Base-by-base conservation (phyloP, 1,140 invertebrate genomes). In the Hyles euphorbiae region DNA sequence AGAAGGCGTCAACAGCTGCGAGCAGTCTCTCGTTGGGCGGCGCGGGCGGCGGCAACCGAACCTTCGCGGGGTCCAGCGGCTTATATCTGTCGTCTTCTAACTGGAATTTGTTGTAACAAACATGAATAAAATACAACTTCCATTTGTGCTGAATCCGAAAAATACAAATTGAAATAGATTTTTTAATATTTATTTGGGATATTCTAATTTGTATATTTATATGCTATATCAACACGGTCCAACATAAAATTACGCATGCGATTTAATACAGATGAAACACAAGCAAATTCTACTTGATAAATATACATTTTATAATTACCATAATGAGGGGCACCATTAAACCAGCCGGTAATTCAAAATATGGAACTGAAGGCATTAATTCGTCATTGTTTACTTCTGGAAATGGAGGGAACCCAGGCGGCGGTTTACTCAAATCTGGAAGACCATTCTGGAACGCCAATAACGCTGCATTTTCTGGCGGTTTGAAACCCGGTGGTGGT, bases 271-370 rank as follows among this genome's bases (percentile, higher is more conserved):
- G 22, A 22, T 22, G 22, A 22, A 22, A 22, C 22, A 64, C 6
- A 45, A 45, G 45, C 56, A 22, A 32, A 49, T 43, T 47, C n/a
- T 9, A 3, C 44, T n/a, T 9, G n/a, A 45, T 45, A 9, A 45
- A 45, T 3, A 45, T 9, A n/a, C 11, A 36, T 49, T 4, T 46
- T 45, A 10, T 57, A 71, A 81, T 85, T 87, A 95, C 94, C 91
- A 96, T 97, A 57, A 99, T 96, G 6, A 98, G 89, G 8, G 97
- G 96, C 40, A 97, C 96, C 94, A 99, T 98, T 1, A 99, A 89
- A 54, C 97, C 98, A 64, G 98, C 98, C 10, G 98, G 98, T 55
- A 99, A 90, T 80, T 99, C 98, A 84, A 95, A 99, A 82, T 99
- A 99, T 52, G 98, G 97, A 65, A 97, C 94, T 56, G 95, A 95